Base-by-base conservation (phyloP, 2,888 invertebrate genomes). In the Apodemia mormo region DNA sequence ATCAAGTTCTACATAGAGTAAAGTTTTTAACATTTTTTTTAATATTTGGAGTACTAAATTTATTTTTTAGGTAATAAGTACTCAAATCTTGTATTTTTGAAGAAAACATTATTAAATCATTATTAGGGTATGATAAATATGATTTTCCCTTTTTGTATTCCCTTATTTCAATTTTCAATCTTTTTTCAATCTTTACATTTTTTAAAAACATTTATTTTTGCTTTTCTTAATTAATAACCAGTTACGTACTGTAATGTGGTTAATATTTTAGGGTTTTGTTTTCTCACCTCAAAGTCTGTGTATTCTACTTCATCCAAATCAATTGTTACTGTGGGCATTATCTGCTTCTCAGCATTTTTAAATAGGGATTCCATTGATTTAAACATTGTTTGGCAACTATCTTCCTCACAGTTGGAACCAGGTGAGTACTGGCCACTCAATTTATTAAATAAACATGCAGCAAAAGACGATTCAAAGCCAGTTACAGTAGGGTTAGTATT, bases 361-460 rank as follows among this genome's bases (percentile, higher is more conserved):
- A 65, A 65, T 30, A 40, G 8, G 8, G 12, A 14, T 49, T 14
- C 49, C 49, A 49, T 49, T 49, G 49, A 49, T 49, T 49, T 14
- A 37, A 40, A 40, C 12, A 65, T 37, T 33, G n/a, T 65, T 14
- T 65, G 33, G 33, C 14, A 65, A 30, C 33, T n/a, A 37, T 65
- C 65, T 65, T 40, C 40, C 40, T 65, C 65, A 40, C 65, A 65
- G 33, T 65, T 65, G n/a, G 30, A 37, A n/a, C 65, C 65, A 14
- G 65, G 37, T n/a, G 65, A 40, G 65, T 33, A 14, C n/a, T 40
- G 65, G 37, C n/a, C 37, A 37, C 37, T 65, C n/a, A 40, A 65
- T 14, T 65, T 65, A 40, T 65, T 65, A 33, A 65, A n/a, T 30
- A 65, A 40, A 40, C 37, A 65, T n/a, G 65, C 40, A 40, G 40